Base-by-base conservation (phyloP, 1,140 invertebrate genomes). In the Paraescarpia echinospica region DNA sequence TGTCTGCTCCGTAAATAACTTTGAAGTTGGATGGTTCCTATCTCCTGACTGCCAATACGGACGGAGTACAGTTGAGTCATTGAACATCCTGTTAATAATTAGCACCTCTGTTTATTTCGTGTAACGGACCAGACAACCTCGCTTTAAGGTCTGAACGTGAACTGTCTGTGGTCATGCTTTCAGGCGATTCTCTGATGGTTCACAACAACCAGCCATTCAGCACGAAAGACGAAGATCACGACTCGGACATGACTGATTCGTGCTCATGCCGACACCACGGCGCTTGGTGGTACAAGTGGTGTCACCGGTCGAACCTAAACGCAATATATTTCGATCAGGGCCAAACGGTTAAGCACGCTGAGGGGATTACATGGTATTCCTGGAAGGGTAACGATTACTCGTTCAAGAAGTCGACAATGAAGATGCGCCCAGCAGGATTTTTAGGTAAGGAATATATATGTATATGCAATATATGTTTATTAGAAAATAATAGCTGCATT, bases 281-380 rank as follows among this genome's bases (percentile, higher is more conserved):
- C 1, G 97, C 97, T 1, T 97, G 97, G 96, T 97, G 97, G 97
- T 97, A 97, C 95, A 96, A 97, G 94, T 97, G 96, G 96, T 97
- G 97, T 93, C 97, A 97, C 94, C 96, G 97, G 94, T 95, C 96
- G 41, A 97, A 97, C 95, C 94, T 97, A 77, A 97, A 97, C 94
- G 97, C 97, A 9, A 94, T 95, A 88, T 97, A 97, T 95, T 96
- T 96, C 94, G 93, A 94, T 88, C 95, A 93, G 90, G 95, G 95
- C 12, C 41, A 91, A 90, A 94, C 94, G 9, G 94, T 94, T 5
- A 95, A 95, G 93, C 91, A 91, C 33, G 95, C 94, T 93, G 95
- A 96, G 94, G 97, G 97, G 34, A 95, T 97, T 35, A 96, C 97
- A 59, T 97, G 97, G 97, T 97, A 97, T 93, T 96, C 97, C 89